A percentile compares a stretch with the other conserved stretches of the same genome.
Conservation (phyloP, 2,113 vertebrate genomes). For the Takifugu flavidus region DNA sequence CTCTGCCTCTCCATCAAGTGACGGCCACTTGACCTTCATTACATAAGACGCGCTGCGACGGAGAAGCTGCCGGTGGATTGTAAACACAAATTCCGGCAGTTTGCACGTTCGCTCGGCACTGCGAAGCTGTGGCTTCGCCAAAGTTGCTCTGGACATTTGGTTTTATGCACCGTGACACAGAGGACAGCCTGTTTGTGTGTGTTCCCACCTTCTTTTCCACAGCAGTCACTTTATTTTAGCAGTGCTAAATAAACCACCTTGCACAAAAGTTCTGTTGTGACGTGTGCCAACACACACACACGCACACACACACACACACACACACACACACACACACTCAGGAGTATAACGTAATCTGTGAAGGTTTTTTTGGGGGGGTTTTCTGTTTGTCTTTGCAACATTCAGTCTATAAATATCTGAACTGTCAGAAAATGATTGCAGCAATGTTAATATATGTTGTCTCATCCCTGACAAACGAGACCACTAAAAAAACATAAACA, state of each 20-base stretch:
- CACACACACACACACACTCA: not conserved
- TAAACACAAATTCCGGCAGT: conserved; percentile 29
- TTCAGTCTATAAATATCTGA: not conserved
- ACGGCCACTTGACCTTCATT: conserved; percentile 58
- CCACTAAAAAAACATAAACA: not conserved
- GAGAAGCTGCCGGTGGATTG: conserved; percentile 18
- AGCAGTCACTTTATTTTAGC: conserved; percentile 7
- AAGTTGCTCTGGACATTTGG: not conserved
- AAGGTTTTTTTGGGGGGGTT: too few relatives aligned
- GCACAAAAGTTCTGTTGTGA: conserved; percentile 3
- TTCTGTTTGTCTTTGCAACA: too few relatives aligned
- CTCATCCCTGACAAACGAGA: not conserved
- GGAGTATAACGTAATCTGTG: too few relatives aligned
- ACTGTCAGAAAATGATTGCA: not conserved
- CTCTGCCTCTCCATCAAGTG: conserved; percentile 53
- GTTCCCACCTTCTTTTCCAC: conserved; percentile 1
- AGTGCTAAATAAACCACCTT: not conserved
- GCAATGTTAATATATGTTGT: not conserved
- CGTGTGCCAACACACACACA: not conserved
- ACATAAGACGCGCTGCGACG: conserved; percentile 47
- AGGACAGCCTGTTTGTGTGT: not conserved
- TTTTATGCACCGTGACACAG: not conserved
- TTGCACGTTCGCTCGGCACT: conserved; percentile 1
- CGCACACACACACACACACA: not conserved
- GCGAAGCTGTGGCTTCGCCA: not conserved